These are phyloP conservation scores for Ceraclea dissimilis DNA, from an alignment of 2,888 invertebrate genomes.

Conservation along the genomic window DNA sequence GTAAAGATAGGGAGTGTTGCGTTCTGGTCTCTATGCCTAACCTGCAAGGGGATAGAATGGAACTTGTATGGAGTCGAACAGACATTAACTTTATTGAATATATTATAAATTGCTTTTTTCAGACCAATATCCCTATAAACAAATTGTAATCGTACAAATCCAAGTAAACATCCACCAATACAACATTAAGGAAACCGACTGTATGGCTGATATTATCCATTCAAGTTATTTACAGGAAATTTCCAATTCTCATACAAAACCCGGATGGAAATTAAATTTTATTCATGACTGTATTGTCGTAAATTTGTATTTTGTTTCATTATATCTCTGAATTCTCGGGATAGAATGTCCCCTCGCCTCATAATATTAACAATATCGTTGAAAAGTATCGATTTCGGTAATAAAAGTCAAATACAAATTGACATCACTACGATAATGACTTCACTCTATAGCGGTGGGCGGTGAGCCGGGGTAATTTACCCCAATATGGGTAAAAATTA, in stretches of 20 bases:
- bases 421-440: not conserved
- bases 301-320: conserved; percentile 1
- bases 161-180: too few species aligned
- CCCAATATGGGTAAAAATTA: too few species aligned
- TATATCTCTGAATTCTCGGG: too few species aligned
- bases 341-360: not conserved
- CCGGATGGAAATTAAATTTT: conserved; percentile 9
- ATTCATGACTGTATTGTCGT: conserved; percentile 1
- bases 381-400: not conserved
- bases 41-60: too few species aligned
- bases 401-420: not conserved
- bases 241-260: conserved; percentile 2
- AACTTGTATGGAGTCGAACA: too few species aligned
- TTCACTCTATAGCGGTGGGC: not conserved
- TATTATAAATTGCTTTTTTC: too few species aligned
- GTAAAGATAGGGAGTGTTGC: too few species aligned
- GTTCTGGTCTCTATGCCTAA: too few species aligned
- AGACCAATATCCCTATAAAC: too few species aligned
- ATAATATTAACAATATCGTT: not conserved
- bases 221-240: conserved; percentile 3
- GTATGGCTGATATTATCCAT: not conserved
- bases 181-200: not conserved
- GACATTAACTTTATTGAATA: too few species aligned
- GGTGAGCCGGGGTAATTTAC: too few species aligned
- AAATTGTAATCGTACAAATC: too few species aligned